Conservation (phyloP, 1,140 invertebrate genomes). For the Tetramorium parvispinum region DNA sequence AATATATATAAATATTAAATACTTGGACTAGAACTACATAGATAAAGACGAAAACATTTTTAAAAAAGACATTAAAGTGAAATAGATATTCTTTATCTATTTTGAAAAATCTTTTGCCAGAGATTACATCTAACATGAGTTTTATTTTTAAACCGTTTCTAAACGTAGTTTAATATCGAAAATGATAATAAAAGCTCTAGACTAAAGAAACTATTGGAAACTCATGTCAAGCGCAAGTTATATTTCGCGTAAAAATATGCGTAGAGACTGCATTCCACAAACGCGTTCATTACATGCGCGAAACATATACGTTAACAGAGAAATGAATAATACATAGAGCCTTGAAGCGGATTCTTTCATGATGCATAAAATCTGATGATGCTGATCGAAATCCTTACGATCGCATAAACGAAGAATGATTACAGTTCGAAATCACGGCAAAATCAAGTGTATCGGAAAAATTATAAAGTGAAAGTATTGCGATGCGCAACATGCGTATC, state of each 20-base stretch:
- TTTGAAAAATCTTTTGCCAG: neutral
- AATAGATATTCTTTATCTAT: neutral
- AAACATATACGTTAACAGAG: conserved; percentile 51
- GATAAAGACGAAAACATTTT: neutral
- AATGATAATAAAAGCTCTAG: neutral
- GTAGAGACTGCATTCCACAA: conserved; percentile 5
- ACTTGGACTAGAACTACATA: neutral
- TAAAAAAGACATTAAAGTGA: neutral
- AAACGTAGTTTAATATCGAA: neutral
- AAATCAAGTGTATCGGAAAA: neutral
- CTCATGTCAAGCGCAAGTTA: conserved; percentile 7
- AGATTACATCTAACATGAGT: neutral
- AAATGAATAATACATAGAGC: conserved; percentile 55
- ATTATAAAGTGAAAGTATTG: neutral
- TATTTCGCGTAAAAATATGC: neutral
- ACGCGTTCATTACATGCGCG: conserved; percentile 36
- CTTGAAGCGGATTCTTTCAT: conserved; percentile 43
- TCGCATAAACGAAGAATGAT: conserved; percentile 20
- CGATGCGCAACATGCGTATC: neutral
- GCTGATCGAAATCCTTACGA: conserved; percentile 33
- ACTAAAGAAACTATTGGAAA: conserved; percentile 1
- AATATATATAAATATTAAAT: conserved; percentile 11
- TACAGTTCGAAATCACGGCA: neutral
- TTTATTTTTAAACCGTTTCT: neutral
- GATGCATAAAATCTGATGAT: conserved; percentile 40